Conservation (phyloP, 2,797 vertebrate genomes). For the Poeciliopsis turneri region DNA sequence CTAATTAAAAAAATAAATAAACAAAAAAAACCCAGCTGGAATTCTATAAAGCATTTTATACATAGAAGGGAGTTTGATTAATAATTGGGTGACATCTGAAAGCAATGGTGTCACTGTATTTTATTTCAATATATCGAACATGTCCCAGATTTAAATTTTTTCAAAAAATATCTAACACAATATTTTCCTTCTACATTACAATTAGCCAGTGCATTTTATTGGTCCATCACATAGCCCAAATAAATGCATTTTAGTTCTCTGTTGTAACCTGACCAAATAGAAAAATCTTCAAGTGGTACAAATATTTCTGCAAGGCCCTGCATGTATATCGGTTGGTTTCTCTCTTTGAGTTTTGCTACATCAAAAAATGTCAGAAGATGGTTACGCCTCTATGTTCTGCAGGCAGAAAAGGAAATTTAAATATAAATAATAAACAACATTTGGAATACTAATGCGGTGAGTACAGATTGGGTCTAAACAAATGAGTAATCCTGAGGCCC, state of each 20-base stretch:
- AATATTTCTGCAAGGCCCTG: slow-evolving; percentile 60
- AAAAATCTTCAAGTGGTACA: background rate
- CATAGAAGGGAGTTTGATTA: background rate
- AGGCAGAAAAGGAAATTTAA: slow-evolving; percentile 54
- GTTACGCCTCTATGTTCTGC: slow-evolving; percentile 48
- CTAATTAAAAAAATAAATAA: background rate
- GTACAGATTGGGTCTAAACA: slow-evolving; percentile 41
- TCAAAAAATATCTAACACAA: background rate
- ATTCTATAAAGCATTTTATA: background rate
- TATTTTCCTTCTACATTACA: background rate
- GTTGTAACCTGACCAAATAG: background rate
- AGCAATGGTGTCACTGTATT: background rate
- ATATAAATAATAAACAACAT: slow-evolving; percentile 63
- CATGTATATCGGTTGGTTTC: slow-evolving; percentile 45
- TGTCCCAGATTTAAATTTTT: background rate
- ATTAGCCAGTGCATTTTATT: background rate
- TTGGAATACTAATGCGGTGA: slow-evolving; percentile 68
- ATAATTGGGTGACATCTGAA: background rate
- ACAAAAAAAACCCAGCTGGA: no score
- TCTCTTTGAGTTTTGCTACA: slow-evolving; percentile 45
- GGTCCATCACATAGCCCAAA: background rate
- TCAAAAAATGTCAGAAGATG: slow-evolving; percentile 48
- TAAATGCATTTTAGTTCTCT: background rate
- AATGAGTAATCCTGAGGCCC: slow-evolving; percentile 60
- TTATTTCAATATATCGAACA: background rate